phyloP scores from a whole-genome alignment of 2,797 vertebrate species.

The Smutsia gigantea region DNA sequence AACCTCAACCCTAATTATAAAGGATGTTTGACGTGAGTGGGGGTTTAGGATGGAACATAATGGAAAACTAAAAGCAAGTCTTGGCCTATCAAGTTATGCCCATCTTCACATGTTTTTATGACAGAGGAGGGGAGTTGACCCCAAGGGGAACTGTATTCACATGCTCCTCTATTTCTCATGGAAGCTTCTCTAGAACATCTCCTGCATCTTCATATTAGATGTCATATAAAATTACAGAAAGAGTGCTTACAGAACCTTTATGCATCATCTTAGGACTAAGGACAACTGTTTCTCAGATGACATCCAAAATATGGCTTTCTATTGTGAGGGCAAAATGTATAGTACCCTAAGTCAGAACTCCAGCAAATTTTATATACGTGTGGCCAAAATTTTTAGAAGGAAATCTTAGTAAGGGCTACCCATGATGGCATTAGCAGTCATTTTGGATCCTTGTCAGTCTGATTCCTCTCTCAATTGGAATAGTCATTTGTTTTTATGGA shows the following conservation, averaged over 20 bases:
- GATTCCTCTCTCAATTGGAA: neutral
- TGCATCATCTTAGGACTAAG: neutral
- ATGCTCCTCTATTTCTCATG: neutral
- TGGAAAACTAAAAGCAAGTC: neutral
- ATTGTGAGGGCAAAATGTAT: neutral
- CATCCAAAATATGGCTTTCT: neutral
- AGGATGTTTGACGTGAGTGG: neutral
- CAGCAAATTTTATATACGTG: neutral
- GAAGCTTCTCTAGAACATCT: neutral
- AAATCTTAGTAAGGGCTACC: neutral
- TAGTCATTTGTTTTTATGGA: neutral
- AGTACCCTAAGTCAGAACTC: neutral
- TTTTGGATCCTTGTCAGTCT: neutral
- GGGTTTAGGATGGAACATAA: neutral
- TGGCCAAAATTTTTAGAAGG: neutral
- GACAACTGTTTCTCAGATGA: neutral
- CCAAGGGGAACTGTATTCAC: fast-evolving
- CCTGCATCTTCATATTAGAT: neutral
- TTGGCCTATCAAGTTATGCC: neutral
- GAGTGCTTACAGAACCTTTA: neutral
- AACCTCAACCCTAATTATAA: neutral
- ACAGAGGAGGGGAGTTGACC: neutral
- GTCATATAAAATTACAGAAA: neutral
- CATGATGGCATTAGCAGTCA: neutral
- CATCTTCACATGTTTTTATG: neutral